Percentiles rank a stretch among this genome's conserved stretches.
Conservation (phyloP, 2,113 vertebrate species). For the Siphamia tubifer region DNA sequence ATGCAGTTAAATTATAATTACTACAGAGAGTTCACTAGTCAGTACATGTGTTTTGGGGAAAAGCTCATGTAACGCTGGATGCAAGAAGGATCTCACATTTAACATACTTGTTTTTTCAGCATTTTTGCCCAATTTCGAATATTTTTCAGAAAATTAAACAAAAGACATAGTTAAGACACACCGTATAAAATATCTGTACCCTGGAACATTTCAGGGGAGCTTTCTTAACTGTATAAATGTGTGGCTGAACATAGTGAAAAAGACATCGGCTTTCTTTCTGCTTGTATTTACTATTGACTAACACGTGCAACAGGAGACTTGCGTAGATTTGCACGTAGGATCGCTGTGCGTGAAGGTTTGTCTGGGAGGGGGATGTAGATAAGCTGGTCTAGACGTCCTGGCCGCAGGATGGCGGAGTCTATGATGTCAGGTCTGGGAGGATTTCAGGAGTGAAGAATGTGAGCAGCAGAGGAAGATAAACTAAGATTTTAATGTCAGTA, state of each 20-base stretch:
- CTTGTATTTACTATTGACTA: constrained; percentile 8
- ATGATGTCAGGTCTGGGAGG: constrained; percentile 90
- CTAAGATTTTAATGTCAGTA: not conserved
- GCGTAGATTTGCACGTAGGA: constrained; percentile 93
- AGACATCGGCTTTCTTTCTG: not conserved
- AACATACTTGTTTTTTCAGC: too few relatives aligned
- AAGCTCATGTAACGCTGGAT: too few relatives aligned
- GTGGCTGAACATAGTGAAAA: not conserved
- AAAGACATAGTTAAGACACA: too few relatives aligned
- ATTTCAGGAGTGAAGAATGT: not conserved
- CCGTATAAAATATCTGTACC: too few relatives aligned
- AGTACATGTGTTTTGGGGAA: too few relatives aligned
- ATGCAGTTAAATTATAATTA: too few relatives aligned
- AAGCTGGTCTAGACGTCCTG: constrained; percentile 93
- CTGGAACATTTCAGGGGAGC: too few relatives aligned
- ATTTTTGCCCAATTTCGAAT: too few relatives aligned
- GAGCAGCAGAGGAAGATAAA: not conserved
- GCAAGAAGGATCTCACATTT: too few relatives aligned
- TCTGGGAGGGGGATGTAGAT: constrained; percentile 97
- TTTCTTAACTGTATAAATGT: too few relatives aligned
- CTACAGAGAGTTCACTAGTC: too few relatives aligned
- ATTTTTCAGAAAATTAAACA: too few relatives aligned
- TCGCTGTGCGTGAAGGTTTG: constrained; percentile 78
- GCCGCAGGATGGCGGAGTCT: constrained; percentile 92
- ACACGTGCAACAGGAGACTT: constrained; percentile 87